A percentile compares a stretch with the other conserved stretches of the same genome.
Evolutionary conservation across 2,888 invertebrate genomes (phyloP).

Genomic region (Drosophila maculinotata): DNA sequence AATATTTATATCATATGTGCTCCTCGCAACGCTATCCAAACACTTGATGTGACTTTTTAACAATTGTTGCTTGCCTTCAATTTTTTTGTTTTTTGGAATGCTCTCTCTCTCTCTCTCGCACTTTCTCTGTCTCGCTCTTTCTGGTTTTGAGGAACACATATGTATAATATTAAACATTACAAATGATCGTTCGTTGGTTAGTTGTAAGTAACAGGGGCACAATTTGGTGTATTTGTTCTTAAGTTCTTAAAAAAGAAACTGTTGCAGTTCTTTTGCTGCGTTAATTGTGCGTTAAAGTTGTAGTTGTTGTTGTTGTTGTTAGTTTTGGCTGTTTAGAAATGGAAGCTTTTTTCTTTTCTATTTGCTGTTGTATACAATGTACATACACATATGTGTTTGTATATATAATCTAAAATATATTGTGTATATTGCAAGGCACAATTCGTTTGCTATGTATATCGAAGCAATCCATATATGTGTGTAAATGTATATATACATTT

Average conservation of each 20-base stretch:
- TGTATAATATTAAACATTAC: conserved; percentile 19
- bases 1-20: conserved; percentile 22
- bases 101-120: conserved; percentile 3
- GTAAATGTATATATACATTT: conserved; percentile 3
- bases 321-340: conserved; percentile 40
- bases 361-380: conserved; percentile 34
- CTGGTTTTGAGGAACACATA: conserved; percentile 27
- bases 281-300: conserved; percentile 45
- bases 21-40: conserved; percentile 32
- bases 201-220: conserved; percentile 58
- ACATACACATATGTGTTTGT: conserved; percentile 27
- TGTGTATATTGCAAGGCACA: conserved; percentile 71
- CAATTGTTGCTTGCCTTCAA: not conserved
- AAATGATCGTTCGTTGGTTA: conserved; percentile 48
- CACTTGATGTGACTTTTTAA: conserved; percentile 1
- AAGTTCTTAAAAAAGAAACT: conserved; percentile 7
- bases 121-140: not conserved
- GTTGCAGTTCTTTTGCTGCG: conserved; percentile 21
- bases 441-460: conserved; percentile 53
- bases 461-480: conserved; percentile 13
- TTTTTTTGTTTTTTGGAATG: conserved; percentile 25
- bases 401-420: conserved; percentile 23
- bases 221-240: conserved; percentile 34
- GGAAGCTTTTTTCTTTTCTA: conserved; percentile 29
- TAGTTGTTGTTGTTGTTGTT: conserved; percentile 20